Conservation (phyloP, 1,140 invertebrate genomes). For the Macrobrachium rosenbergii region DNA sequence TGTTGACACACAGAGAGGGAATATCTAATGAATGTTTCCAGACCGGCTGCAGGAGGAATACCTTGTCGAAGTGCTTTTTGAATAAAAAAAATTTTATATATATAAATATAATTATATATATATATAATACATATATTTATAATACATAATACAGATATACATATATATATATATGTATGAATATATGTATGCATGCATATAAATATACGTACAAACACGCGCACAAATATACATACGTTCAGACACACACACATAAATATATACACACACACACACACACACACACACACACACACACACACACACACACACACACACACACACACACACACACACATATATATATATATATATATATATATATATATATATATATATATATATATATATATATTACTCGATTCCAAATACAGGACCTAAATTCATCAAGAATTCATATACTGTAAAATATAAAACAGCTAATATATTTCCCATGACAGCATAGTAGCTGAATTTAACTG, state of each 20-base stretch:
- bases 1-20: no score
- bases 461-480: no score
- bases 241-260: background rate
- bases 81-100: background rate
- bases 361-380: conserved; percentile 9
- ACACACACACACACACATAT: background rate
- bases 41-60: no score
- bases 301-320: background rate
- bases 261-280: background rate
- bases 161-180: background rate
- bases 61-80: no score
- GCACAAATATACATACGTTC: background rate
- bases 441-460: no score
- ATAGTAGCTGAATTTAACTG: no score
- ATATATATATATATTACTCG: no score
- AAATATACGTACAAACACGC: background rate
- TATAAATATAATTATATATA: background rate
- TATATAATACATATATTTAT: conserved; percentile 3
- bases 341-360: conserved; percentile 7
- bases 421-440: no score
- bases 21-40: no score
- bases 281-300: background rate
- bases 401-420: no score
- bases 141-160: background rate
- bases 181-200: background rate